phyloP scores from a whole-genome alignment of 2,797 vertebrate species.

The Coregonus sp. region DNA sequence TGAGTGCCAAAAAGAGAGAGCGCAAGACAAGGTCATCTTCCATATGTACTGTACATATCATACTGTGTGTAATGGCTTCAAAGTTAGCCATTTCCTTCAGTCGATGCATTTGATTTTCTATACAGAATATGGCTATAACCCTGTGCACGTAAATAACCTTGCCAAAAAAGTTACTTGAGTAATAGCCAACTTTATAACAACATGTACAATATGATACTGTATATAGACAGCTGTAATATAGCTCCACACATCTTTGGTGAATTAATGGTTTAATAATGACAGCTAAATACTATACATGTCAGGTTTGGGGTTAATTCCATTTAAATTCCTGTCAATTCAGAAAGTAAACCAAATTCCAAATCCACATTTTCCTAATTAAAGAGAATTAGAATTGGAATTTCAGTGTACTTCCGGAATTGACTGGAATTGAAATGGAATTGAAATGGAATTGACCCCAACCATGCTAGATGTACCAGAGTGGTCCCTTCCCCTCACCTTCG shows the following conservation, averaged over 20 bases:
- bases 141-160: not conserved
- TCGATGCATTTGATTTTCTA: not conserved
- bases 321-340: no score
- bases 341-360: no score
- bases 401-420: no score
- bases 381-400: no score
- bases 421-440: no score
- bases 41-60: not conserved
- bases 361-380: no score
- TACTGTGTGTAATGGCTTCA: not conserved
- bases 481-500: constrained; percentile 75
- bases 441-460: no score
- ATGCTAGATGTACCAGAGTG: no score
- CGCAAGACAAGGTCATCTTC: no score
- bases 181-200: not conserved
- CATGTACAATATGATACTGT: not conserved
- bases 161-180: no score
- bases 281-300: constrained; percentile 15
- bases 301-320: no score
- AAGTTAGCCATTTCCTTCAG: not conserved
- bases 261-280: not conserved
- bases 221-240: not conserved
- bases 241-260: not conserved
- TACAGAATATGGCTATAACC: not conserved
- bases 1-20: not conserved